Conservation (phyloP, 2,888 invertebrate species). For the Lasioglossum calceatum region DNA sequence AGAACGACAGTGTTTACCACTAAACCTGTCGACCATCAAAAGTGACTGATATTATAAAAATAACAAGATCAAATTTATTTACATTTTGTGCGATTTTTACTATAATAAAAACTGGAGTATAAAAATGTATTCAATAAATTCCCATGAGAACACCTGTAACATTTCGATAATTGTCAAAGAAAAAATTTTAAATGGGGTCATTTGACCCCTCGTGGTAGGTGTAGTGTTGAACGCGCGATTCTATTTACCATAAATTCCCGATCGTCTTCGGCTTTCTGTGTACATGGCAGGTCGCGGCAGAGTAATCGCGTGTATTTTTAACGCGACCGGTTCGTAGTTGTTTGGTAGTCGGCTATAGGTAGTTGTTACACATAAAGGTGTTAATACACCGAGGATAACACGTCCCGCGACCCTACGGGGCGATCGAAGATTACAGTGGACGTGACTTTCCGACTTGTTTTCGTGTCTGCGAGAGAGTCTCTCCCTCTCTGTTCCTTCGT, state of each 20-base stretch:
- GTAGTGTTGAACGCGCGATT: too few species aligned
- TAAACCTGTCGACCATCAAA: too few species aligned
- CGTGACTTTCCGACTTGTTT: conserved; percentile 73
- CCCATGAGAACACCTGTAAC: too few species aligned
- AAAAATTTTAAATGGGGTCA: too few species aligned
- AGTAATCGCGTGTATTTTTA: conserved; percentile 10
- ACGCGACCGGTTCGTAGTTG: conserved; percentile 18
- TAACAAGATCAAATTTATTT: too few species aligned
- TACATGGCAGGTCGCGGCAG: not conserved
- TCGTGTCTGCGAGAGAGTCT: conserved; percentile 28
- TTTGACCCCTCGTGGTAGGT: too few species aligned
- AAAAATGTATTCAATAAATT: too few species aligned
- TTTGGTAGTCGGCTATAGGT: conserved; percentile 16
- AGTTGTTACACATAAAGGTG: conserved; percentile 52
- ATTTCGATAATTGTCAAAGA: too few species aligned
- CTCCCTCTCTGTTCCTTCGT: conserved; percentile 11
- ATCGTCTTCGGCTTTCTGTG: conserved; percentile 11
- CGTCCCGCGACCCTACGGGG: conserved; percentile 62
- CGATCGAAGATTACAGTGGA: conserved; percentile 73
- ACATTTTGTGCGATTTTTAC: too few species aligned
- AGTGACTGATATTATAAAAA: too few species aligned
- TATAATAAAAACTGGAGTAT: too few species aligned
- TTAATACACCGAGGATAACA: conserved; percentile 53
- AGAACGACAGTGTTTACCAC: too few species aligned
- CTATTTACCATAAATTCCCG: not conserved